phyloP scores from a whole-genome alignment of 2,888 invertebrate species.

The Agriopis leucophaearia region DNA sequence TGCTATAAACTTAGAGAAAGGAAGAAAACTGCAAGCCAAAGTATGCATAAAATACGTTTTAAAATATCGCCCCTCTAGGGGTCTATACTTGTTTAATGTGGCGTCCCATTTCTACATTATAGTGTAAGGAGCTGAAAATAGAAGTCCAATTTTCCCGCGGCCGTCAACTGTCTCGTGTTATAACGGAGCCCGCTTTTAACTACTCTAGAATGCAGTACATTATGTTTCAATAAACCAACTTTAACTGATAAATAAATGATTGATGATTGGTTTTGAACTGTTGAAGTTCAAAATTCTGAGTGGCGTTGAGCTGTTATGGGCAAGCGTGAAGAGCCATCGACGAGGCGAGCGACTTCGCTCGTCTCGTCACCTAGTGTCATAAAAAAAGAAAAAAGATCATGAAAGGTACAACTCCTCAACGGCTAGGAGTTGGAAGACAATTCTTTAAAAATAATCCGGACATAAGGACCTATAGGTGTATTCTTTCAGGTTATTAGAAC shows the following conservation, averaged over 20 bases:
- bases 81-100: slow-evolving; percentile 19
- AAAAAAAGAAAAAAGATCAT: no score
- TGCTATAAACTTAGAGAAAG: background rate
- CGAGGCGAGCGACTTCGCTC: no score
- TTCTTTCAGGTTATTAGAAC: no score
- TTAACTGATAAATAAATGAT: background rate
- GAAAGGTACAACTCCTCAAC: no score
- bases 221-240: background rate
- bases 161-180: slow-evolving; percentile 43
- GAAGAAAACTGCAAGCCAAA: background rate
- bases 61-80: slow-evolving; percentile 11
- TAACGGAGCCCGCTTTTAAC: slow-evolving; percentile 32
- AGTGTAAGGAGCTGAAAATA: slow-evolving; percentile 32
- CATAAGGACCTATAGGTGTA: no score
- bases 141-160: slow-evolving; percentile 35
- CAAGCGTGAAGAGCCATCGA: no score
- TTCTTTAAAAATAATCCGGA: no score
- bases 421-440: no score
- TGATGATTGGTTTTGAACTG: no score
- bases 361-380: no score
- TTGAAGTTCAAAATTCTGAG: no score
- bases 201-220: slow-evolving; percentile 15
- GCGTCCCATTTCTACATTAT: slow-evolving; percentile 21
- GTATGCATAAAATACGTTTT: background rate
- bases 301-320: no score